phyloP scores from a whole-genome alignment of 2,888 invertebrate species.

The Gryllus longicercus region DNA sequence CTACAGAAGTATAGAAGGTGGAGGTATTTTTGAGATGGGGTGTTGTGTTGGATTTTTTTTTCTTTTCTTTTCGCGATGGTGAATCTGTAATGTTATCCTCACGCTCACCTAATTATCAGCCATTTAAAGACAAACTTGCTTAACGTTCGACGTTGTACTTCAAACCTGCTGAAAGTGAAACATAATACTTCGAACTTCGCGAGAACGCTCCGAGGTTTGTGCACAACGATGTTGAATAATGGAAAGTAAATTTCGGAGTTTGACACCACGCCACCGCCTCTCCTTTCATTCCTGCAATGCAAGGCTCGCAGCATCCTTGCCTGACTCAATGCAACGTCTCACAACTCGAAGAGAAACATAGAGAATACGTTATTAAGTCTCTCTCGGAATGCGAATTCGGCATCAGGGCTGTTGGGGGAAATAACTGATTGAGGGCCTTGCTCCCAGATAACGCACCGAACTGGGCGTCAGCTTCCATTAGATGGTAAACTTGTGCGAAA shows the following conservation, averaged over 20 bases:
- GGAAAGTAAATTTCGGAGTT: slow-evolving; percentile 17
- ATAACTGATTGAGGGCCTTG: slow-evolving; percentile 17
- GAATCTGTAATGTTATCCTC: background rate
- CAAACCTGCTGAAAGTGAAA: background rate
- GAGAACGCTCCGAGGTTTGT: background rate
- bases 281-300: background rate
- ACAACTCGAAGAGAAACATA: background rate
- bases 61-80: background rate
- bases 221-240: background rate
- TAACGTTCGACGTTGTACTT: background rate
- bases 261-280: background rate
- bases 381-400: background rate
- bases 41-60: background rate
- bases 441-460: background rate
- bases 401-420: background rate
- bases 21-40: background rate
- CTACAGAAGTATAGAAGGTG: background rate
- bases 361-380: background rate
- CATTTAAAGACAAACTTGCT: background rate
- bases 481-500: background rate
- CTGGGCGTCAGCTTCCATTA: background rate
- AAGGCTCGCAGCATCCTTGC: background rate
- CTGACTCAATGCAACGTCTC: background rate
- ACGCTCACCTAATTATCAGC: background rate
- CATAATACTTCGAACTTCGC: background rate